These are phyloP conservation scores for Harpagifer antarcticus DNA, from an alignment of 2,797 vertebrate species.

Conservation along the genomic window DNA sequence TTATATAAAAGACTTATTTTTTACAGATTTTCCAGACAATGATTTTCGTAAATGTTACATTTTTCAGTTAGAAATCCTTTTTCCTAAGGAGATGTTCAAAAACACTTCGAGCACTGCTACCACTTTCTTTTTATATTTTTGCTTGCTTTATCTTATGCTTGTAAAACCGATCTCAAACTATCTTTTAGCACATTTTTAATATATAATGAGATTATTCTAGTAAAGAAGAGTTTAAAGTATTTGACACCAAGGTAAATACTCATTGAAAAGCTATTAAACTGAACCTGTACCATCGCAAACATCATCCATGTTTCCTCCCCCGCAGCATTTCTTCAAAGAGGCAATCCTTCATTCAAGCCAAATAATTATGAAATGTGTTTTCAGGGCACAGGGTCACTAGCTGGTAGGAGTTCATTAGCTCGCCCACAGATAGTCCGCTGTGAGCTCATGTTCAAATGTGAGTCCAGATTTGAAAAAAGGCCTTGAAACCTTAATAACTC, in stretches of 20 bases:
- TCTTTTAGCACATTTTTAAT: background rate
- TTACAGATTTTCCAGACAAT: too few species aligned
- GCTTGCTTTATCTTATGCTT: background rate
- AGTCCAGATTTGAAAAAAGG: background rate
- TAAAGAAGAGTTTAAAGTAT: background rate
- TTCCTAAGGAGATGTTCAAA: background rate
- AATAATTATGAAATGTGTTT: background rate
- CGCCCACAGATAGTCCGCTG: background rate
- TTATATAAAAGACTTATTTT: background rate
- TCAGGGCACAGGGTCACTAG: background rate
- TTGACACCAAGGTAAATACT: background rate
- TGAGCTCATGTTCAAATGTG: background rate
- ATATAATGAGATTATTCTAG: background rate
- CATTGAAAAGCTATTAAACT: too few species aligned
- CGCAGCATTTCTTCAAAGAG: background rate
- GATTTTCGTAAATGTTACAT: too few species aligned
- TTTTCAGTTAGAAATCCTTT: too few species aligned
- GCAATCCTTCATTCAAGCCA: background rate
- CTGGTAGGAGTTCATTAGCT: background rate
- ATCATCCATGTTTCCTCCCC: constrained; percentile 2
- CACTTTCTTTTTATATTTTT: background rate
- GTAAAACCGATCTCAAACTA: background rate
- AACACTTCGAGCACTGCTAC: background rate
- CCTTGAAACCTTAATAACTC: constrained; percentile 17
- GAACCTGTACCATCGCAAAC: background rate